Base-by-base conservation (phyloP, 1,140 invertebrate genomes). In the Chionoecetes opilio region DNA sequence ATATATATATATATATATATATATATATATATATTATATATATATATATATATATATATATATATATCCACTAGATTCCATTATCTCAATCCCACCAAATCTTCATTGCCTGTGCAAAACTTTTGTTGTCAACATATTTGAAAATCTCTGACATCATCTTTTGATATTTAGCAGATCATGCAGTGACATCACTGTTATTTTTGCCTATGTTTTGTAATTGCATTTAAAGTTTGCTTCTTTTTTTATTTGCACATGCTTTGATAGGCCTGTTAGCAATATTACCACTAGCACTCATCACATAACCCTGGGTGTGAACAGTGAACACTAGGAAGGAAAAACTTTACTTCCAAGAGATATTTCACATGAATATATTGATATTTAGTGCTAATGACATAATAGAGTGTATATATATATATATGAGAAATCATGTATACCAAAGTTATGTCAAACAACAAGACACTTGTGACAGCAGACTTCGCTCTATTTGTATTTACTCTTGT, bases 381-480 rank as follows among this genome's bases (percentile, higher is more conserved):
- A 75, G 63, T 75, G 63, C 11, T 75, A 75, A 75, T 75, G 63
- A 75, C 63, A 75, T 75, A 75, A 75, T 75, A 75, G 0, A 21
- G n/a, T 75, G 6, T 75, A 75, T 75, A 75, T 75, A 93, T 75
- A 93, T 37, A 63, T 88, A 85, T 93, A n/a, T 34, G 93, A 93
- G 92, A 93, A 93, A 82, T 93, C 41, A 93, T 93, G 75, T 93
- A 89, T 93, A 89, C 93, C 93, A 93, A 93, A 93, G 93, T 53
- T 93, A 37, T 93, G 82, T 93, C 82, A 38, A 93, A 86, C 38
- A n/a, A 93, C 41, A 84, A 93, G 92, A 84, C 34, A 46, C 41
- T 84, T 86, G 26, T 84, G 37, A 63, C 75, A 93, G 92, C 92
- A 93, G 85, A 93, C 92, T 86, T 93, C 41, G 92, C 82, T 86